A percentile compares a stretch with the other conserved stretches of the same genome.
Conservation (phyloP, 1,140 invertebrate species). For the Papilio aristodemus region DNA sequence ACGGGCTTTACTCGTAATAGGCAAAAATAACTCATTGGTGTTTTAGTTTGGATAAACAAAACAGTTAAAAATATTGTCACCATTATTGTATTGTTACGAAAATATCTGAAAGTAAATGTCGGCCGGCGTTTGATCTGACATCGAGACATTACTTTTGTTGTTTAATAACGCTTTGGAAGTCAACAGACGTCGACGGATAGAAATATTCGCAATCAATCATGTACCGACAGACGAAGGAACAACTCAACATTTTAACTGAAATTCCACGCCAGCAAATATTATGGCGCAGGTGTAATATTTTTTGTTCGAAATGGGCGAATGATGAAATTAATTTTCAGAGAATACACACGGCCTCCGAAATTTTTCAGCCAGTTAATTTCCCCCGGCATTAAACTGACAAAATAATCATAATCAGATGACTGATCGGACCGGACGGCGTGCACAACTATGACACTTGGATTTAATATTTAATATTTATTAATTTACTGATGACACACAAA, state of each 20-base stretch:
- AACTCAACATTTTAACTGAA: slow-evolving; percentile 11
- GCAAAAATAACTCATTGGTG: no score
- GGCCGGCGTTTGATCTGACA: slow-evolving; percentile 22
- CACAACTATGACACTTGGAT: no score
- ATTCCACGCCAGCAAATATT: not conserved
- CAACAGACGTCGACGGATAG: slow-evolving; percentile 4
- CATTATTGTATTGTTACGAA: not conserved
- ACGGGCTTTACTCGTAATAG: no score
- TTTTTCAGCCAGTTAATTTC: not conserved
- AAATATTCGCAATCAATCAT: slow-evolving; percentile 30
- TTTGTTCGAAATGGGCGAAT: not conserved
- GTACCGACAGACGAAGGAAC: slow-evolving; percentile 22
- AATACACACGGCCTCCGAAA: not conserved
- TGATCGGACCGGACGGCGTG: no score
- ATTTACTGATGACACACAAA: no score
- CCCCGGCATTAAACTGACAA: not conserved
- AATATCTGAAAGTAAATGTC: not conserved
- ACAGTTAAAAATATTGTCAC: not conserved
- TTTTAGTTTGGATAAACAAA: not conserved
- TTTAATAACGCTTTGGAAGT: slow-evolving; percentile 11
- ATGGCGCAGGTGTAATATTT: not conserved
- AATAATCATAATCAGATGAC: not conserved
- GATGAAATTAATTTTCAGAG: slow-evolving; percentile 17
- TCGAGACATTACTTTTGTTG: slow-evolving; percentile 22
- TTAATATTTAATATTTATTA: no score